Conservation (phyloP, 1,140 invertebrate genomes). For the Pseudobourletiella spinata region DNA sequence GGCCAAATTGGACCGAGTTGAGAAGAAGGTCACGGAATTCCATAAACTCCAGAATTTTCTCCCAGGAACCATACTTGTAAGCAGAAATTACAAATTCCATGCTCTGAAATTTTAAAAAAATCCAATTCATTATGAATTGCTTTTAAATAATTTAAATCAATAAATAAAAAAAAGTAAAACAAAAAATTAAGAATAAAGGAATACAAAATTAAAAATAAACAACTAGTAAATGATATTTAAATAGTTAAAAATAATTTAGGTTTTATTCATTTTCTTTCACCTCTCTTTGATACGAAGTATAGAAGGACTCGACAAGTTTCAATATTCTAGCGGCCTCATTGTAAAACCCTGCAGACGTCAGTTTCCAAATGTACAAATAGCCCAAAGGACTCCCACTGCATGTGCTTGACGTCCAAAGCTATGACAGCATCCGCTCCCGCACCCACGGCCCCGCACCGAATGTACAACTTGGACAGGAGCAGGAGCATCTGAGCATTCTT, state of each 20-base stretch:
- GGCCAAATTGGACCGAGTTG: conserved; percentile 70
- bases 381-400: conserved; percentile 88
- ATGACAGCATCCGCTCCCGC: conserved; percentile 37
- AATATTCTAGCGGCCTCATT: conserved; percentile 54
- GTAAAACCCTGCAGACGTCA: conserved; percentile 59
- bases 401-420: conserved; percentile 79
- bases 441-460: conserved; percentile 51
- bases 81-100: conserved; percentile 82
- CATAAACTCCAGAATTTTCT: conserved; percentile 82
- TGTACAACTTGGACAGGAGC: conserved; percentile 61
- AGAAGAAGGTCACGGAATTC: conserved; percentile 70
- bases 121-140: conserved; percentile 37
- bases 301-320: conserved; percentile 69
- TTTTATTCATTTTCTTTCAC: conserved; percentile 43
- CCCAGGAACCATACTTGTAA: conserved; percentile 88
- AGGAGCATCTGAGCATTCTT: conserved; percentile 70
- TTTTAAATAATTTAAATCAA: too few species aligned
- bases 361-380: conserved; percentile 65
- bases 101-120: too few species aligned
- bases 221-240: conserved; percentile 19
- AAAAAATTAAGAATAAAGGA: too few species aligned
- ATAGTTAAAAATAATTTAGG: conserved; percentile 7
- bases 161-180: too few species aligned
- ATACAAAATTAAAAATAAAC: too few species aligned
- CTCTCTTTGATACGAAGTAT: conserved; percentile 76